phyloP scores from a whole-genome alignment of 2,113 vertebrate species.

The Leptocoma aspasia region DNA sequence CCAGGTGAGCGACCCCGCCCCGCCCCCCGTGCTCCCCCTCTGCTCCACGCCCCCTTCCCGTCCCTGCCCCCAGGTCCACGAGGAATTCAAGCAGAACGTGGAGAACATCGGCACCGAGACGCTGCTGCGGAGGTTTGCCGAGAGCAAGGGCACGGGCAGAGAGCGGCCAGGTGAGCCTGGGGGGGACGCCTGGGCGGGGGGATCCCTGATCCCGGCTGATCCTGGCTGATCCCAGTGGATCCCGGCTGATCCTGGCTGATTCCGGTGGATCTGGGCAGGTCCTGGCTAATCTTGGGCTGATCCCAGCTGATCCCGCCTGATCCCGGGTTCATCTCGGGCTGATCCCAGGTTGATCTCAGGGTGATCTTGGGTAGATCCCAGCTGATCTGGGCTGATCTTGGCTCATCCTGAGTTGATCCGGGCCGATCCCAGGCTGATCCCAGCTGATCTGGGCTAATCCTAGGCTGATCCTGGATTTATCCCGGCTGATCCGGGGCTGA shows the following conservation, averaged over 20 bases:
- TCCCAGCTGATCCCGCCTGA: background rate
- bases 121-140: constrained; percentile 86
- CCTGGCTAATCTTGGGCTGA: too few relatives aligned
- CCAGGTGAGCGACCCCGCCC: accelerated
- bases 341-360: accelerated
- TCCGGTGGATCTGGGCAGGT: too few relatives aligned
- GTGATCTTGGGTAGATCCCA: background rate
- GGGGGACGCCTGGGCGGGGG: background rate
- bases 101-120: constrained; percentile 89
- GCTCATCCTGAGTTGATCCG: too few relatives aligned
- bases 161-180: constrained; percentile 82
- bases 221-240: accelerated
- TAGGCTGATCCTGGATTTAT: accelerated
- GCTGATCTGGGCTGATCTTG: background rate
- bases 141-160: constrained; percentile 89
- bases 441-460: background rate
- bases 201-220: background rate
- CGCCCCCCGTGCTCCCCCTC: accelerated
- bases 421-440: background rate
- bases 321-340: too few relatives aligned
- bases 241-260: accelerated
- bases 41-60: background rate
- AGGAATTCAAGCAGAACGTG: constrained; percentile 96
- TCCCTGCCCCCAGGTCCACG: constrained; percentile 79
- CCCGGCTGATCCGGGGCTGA: background rate